Base-by-base conservation (phyloP, 2,888 invertebrate species). In the Baccha elongata region DNA sequence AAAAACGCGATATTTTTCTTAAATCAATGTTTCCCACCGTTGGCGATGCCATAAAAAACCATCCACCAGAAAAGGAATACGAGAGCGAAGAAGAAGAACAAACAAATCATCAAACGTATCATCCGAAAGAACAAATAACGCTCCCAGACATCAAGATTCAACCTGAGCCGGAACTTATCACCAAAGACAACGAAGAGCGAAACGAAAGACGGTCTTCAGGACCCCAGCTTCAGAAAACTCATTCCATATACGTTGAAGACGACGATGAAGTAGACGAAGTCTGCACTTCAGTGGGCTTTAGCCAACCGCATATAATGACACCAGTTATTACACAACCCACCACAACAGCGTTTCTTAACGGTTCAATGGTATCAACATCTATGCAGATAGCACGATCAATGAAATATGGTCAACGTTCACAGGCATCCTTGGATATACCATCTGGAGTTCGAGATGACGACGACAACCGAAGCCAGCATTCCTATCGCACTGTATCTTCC, bases 401-500 rank as follows among this genome's bases (percentile, higher is more conserved):
- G 7, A 84, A 83, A 17, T 68, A 46, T 15, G 74, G 72, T 10
- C 80, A 78, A 8, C 78, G 94, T 85, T 91, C 95, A 68, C 95
- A 95, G 90, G 95, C 95, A 86, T 96, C 95, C 83, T 92, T 96
- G 52, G 96, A 96, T 90, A 96, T 96, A 87, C 96, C 96, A 1
- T 94, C 93, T 88, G 93, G 93, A 85, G 93, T 93, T 84, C 93
- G 93, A 64, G 95, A 95, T 76, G 96, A 96, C 85, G 97, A 97
- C 79, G 97, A 97, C 87, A 96, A 94, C 86, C 92, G 94, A 86
- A 97, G 97, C 88, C 97, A 96, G 2, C 95, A 97, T 91, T 97
- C 97, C 0, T 96, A 95, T 92, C 93, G 97, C 86, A 97, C 97
- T 87, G 94, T 96, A 0, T 97, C 97, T 0, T 97, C 97, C 1